phyloP scores from a whole-genome alignment of 2,797 vertebrate species.

The Atherinosoma microstoma region DNA sequence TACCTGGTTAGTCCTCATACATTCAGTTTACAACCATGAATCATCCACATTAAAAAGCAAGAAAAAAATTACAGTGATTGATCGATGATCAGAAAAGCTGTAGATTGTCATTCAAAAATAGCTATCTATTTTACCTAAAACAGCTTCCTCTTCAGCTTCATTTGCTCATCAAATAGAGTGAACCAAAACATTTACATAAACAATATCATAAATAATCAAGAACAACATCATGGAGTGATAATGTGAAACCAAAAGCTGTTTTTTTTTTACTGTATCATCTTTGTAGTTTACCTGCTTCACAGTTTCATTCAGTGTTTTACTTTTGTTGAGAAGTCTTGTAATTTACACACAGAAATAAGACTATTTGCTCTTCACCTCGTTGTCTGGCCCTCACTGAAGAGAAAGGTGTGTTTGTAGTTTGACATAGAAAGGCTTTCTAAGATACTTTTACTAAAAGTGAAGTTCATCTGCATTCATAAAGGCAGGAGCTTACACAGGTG shows the following conservation, averaged over 20 bases:
- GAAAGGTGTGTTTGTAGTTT: too few species aligned
- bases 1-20: too few species aligned
- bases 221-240: neutral
- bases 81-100: neutral
- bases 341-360: too few species aligned
- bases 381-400: too few species aligned
- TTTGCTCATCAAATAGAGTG: neutral
- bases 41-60: too few species aligned
- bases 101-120: neutral
- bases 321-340: too few species aligned
- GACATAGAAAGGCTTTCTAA: neutral
- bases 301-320: too few species aligned
- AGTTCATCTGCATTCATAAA: too few species aligned
- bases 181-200: neutral
- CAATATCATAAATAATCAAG: neutral
- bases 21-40: too few species aligned
- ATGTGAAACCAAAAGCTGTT: neutral
- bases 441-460: neutral
- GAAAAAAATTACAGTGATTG: neutral
- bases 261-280: neutral
- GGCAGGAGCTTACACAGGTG: neutral
- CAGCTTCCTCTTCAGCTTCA: too few species aligned
- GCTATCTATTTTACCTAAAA: neutral
- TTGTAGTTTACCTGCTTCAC: too few species aligned
- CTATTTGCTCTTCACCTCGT: too few species aligned